These are phyloP conservation scores for Wiebesia pumilae DNA, from an alignment of 1,140 invertebrate genomes.

Conservation along the genomic window DNA sequence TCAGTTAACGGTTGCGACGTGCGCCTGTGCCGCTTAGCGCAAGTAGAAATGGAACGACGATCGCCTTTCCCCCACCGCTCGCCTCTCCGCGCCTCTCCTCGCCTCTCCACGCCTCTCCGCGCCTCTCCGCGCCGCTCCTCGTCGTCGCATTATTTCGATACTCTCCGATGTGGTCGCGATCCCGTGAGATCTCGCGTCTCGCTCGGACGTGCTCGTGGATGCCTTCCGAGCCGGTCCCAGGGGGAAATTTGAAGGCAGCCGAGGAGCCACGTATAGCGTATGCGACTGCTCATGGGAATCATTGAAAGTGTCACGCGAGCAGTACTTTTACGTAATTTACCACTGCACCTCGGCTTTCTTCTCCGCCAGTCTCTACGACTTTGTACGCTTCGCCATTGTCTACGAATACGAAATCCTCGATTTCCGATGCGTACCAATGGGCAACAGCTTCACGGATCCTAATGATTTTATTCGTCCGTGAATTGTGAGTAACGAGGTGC, in stretches of 20 bases:
- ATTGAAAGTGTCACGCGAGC: not conserved
- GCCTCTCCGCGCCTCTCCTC: not conserved
- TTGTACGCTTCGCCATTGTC: no score
- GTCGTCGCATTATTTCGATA: constrained; percentile 1
- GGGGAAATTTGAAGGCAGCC: not conserved
- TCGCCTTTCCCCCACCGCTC: not conserved
- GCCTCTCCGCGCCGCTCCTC: no score
- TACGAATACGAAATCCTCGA: no score
- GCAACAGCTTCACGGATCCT: no score
- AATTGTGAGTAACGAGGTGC: no score
- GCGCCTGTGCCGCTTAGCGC: not conserved
- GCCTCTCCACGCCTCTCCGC: not conserved
- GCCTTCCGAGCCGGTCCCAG: not conserved
- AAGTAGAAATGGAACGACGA: constrained; percentile 39
- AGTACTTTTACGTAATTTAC: not conserved
- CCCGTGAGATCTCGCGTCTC: not conserved
- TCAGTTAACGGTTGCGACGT: constrained; percentile 26
- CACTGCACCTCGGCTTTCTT: no score
- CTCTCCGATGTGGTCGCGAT: not conserved
- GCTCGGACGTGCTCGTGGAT: not conserved
- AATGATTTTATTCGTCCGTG: no score
- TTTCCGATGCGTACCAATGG: no score
- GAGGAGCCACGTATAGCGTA: no score
- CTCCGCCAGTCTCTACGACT: no score
- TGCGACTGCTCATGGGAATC: not conserved